These are phyloP conservation scores for Sphaerodactylus townsendi DNA, from an alignment of 2,113 vertebrate species.

Conservation along the genomic window DNA sequence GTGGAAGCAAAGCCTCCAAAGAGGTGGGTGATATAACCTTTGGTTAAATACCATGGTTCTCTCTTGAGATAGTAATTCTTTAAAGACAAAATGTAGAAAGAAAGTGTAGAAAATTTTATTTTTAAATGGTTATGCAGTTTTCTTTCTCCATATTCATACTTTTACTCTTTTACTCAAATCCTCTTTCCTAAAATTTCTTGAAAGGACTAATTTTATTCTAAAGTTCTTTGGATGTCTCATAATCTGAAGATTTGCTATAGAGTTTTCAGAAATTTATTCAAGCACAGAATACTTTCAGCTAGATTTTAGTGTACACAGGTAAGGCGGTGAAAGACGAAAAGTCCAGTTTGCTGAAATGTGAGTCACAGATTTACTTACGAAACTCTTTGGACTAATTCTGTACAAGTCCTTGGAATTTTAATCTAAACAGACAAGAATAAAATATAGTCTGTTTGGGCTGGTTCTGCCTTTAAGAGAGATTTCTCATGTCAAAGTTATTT, in stretches of 20 bases:
- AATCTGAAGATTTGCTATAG: constrained; percentile 4
- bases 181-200: constrained; percentile 72
- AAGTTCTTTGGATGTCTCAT: constrained; percentile 25
- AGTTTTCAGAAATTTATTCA: constrained; percentile 24
- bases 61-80: not conserved
- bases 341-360: constrained; percentile 21
- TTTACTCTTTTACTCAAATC: constrained; percentile 29
- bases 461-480: constrained; percentile 47
- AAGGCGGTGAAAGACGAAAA: constrained; percentile 6
- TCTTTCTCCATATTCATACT: constrained; percentile 37
- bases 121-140: constrained; percentile 8
- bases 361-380: constrained; percentile 45
- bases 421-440: constrained; percentile 55
- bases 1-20: not conserved
- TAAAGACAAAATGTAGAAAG: not conserved
- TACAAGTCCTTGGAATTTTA: constrained; percentile 54
- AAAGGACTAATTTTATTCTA: constrained; percentile 51
- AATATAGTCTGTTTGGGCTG: constrained; percentile 50
- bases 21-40: not conserved
- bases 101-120: constrained; percentile 5
- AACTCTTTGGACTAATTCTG: constrained; percentile 55
- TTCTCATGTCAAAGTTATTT: constrained; percentile 68
- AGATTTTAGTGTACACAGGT: constrained; percentile 4
- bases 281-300: not conserved
- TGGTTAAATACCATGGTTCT: not conserved